These are phyloP conservation scores for Oryzias melastigma DNA, from an alignment of 2,113 vertebrate species.

Conservation along the genomic window DNA sequence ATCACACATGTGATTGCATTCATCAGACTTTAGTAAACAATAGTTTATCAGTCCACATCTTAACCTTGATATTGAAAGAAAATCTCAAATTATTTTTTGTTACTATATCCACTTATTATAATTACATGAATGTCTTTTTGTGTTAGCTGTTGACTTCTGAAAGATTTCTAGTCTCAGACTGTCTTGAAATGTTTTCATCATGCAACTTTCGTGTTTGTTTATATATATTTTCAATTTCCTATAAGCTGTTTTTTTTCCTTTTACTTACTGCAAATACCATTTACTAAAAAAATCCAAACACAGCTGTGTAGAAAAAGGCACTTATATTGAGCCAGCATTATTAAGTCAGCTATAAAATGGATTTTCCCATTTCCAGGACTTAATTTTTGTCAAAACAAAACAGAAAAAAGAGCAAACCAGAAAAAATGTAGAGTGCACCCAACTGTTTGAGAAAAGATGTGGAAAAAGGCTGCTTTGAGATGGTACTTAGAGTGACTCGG, in stretches of 20 bases:
- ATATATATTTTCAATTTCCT: neutral
- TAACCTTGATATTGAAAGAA: too few relatives aligned
- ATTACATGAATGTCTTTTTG: neutral
- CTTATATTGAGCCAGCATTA: conserved; percentile 25
- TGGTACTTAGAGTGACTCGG: conserved; percentile 17
- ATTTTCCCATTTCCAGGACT: conserved; percentile 47
- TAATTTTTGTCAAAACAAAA: conserved; percentile 41
- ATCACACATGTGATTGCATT: conserved; percentile 25
- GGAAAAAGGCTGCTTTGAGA: neutral
- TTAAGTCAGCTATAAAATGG: conserved; percentile 46
- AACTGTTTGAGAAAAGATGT: neutral
- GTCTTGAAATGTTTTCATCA: too few relatives aligned
- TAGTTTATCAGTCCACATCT: too few relatives aligned
- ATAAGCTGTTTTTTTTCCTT: neutral
- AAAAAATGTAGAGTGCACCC: conserved; percentile 12
- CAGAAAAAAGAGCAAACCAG: conserved; percentile 11
- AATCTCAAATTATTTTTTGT: neutral
- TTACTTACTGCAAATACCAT: conserved; percentile 12
- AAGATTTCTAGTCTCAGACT: too few relatives aligned
- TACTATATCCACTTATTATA: neutral
- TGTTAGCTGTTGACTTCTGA: neutral
- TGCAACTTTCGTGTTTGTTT: too few relatives aligned
- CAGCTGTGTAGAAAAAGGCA: conserved; percentile 13
- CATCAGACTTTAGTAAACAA: too few relatives aligned
- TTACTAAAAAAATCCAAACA: conserved; percentile 29